A percentile compares a stretch with the other conserved stretches of the same genome.
Conservation (phyloP, 2,113 vertebrate species). For the Eulacestoma nigropectus region DNA sequence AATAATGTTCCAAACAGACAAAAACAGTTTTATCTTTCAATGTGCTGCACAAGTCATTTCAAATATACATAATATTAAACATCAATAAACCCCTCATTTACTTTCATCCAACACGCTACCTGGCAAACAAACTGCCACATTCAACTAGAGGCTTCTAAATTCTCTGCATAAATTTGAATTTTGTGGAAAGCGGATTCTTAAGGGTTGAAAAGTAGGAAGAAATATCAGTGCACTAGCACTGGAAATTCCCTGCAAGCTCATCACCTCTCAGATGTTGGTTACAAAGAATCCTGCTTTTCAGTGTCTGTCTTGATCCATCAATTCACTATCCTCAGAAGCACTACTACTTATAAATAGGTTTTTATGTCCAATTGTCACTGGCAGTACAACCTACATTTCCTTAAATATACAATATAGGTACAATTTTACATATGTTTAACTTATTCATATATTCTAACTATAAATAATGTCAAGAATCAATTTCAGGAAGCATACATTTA, state of each 20-base stretch:
- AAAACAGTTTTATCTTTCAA: neutral
- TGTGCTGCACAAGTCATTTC: neutral
- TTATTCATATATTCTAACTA: neutral
- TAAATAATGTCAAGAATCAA: neutral
- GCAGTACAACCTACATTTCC: neutral
- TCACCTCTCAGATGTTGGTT: neutral
- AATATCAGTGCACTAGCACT: neutral
- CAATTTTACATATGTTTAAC: neutral
- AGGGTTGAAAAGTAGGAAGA: neutral
- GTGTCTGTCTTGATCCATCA: neutral
- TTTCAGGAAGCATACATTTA: neutral
- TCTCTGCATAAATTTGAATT: neutral
- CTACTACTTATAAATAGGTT: neutral
- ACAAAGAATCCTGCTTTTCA: neutral
- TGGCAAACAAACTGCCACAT: neutral
- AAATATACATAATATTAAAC: neutral
- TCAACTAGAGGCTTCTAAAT: neutral
- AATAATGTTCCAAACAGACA: constrained; percentile 58
- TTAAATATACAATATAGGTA: neutral
- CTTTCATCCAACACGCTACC: neutral
- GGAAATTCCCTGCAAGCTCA: neutral
- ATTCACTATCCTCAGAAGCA: neutral
- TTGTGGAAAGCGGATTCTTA: neutral
- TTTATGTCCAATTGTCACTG: neutral
- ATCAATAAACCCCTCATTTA: neutral